Evolutionary conservation across 2,797 vertebrate species (phyloP).

Genomic region (Xerus rutilus): DNA sequence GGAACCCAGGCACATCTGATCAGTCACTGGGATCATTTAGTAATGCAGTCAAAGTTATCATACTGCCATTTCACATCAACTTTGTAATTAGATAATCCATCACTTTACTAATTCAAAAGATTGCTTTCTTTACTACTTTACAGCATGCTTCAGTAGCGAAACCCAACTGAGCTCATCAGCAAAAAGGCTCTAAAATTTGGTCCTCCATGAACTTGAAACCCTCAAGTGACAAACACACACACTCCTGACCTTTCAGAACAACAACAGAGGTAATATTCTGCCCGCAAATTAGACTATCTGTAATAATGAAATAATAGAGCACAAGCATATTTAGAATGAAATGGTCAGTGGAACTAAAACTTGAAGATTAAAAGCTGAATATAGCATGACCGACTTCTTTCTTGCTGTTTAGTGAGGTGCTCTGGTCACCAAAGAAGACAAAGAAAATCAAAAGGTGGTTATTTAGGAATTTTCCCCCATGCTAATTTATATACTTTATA

Average conservation of each 20-base stretch:
- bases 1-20: constrained; percentile 72
- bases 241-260: constrained; percentile 48
- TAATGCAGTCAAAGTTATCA: constrained; percentile 76
- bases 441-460: neutral
- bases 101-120: constrained; percentile 83
- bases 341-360: neutral
- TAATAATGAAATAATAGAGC: neutral
- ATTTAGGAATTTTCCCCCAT: neutral
- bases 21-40: constrained; percentile 75
- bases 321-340: neutral
- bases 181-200: constrained; percentile 59
- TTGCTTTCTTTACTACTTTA: constrained; percentile 72
- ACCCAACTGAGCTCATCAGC: constrained; percentile 55
- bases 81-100: constrained; percentile 83
- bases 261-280: neutral
- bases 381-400: neutral
- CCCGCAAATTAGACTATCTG: neutral
- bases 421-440: neutral
- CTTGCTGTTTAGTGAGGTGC: neutral
- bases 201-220: constrained; percentile 38
- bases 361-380: neutral
- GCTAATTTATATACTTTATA: constrained; percentile 35
- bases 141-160: constrained; percentile 25
- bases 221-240: neutral
- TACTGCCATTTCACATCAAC: constrained; percentile 71